Evolutionary conservation across 2,113 vertebrate species (phyloP), one percentile per base, ranked within the genome.

Genomic region (Megaleporinus macrocephalus): DNA sequence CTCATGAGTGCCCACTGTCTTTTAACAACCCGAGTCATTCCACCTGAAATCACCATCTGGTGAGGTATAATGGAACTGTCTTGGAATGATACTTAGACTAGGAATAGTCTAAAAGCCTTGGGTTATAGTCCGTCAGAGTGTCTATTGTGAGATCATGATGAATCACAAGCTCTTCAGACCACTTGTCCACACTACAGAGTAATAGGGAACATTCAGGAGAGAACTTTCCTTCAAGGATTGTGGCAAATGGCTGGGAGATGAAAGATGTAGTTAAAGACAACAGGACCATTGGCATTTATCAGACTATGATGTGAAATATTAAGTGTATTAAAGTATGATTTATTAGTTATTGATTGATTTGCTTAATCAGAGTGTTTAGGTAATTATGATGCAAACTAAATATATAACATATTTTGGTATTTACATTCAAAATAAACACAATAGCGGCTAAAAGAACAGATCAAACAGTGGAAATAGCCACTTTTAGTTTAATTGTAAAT

Each of bases 181-280:
- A 49, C 57, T 29, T 66, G 69, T 0, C 65, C 29, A 2, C 80
- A 61, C 16, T 47, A 47, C 59, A 68, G 5, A 74, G 36, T 78
- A 76, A 69, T 83, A 80, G 78, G 65, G 73, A 72, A 47, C 61
- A n/a, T 75, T 83, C 63, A 75, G 61, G 24, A 76, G 33, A 26
- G 22, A 57, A 47, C 70, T 72, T 72, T 24, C 18, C 15, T 63
- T 66, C 51, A 78, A 27, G 20, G 75, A 84, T 76, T 29, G 41
- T 27, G n/a, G 82, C 72, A 85, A 81, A 83, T 82, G 62, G 65
- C 47, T 81, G 36, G 59, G 59, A 83, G 86, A 82, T 77, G 68
- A 55, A 73, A 78, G n/a, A 16, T 7, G 24, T 24, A 10, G 26
- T 26, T 24, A n/a, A 61, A 24, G 11, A 61, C n/a, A 13, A 61